Conservation (phyloP, 1,140 invertebrate species). For the Diplogasteroides magnus region DNA sequence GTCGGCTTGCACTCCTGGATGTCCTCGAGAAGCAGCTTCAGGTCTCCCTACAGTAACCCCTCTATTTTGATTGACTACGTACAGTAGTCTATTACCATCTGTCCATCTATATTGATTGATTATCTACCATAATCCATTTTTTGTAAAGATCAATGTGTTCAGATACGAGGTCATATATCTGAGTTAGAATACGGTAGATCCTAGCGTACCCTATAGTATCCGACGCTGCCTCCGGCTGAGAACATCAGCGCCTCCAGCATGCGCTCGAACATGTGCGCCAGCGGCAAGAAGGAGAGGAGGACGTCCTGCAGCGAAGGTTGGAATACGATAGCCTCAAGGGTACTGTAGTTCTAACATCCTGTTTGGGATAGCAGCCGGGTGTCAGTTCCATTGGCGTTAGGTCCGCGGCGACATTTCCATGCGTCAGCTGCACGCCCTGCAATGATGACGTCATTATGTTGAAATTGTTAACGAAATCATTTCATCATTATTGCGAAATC, state of each 20-base stretch:
- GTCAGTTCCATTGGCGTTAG: not conserved
- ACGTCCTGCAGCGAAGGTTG: slow-evolving; percentile 17
- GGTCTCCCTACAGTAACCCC: too few species aligned
- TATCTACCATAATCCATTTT: too few species aligned
- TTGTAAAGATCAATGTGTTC: too few species aligned
- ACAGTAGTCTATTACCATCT: too few species aligned
- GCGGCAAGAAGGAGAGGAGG: slow-evolving; percentile 79
- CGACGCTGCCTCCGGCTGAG: slow-evolving; percentile 81
- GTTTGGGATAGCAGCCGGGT: not conserved
- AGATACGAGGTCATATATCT: too few species aligned
- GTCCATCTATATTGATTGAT: too few species aligned
- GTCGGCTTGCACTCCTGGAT: slow-evolving; percentile 84
- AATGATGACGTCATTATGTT: not conserved
- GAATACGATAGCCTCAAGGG: not conserved
- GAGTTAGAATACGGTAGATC: too few species aligned
- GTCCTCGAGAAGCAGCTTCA: slow-evolving; percentile 67
- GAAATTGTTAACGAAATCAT: not conserved
- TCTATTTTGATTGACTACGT: too few species aligned
- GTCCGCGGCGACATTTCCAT: not conserved
- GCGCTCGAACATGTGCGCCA: slow-evolving; percentile 80
- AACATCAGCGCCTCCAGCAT: slow-evolving; percentile 68
- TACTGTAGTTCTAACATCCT: not conserved
- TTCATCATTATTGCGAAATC: not conserved
- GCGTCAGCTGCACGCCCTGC: not conserved
- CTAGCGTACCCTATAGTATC: slow-evolving; percentile 84